Conservation (phyloP, 2,888 invertebrate genomes). For the Metalampra italica region DNA sequence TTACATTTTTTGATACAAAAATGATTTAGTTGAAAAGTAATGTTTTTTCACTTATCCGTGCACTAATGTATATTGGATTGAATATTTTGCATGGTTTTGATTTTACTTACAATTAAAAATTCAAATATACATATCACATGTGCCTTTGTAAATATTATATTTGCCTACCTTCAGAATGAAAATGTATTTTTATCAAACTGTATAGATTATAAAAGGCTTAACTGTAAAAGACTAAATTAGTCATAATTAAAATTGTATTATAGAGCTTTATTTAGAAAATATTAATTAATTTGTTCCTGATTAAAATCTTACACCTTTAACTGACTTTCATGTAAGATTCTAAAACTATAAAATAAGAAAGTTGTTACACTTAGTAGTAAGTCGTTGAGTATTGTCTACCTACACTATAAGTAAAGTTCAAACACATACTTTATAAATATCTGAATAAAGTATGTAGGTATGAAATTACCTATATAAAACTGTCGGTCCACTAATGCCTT, state of each 20-base stretch:
- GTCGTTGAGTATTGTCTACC: constrained; percentile 19
- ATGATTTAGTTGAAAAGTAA: too few species aligned
- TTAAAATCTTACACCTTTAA: constrained; percentile 13
- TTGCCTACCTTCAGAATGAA: too few species aligned
- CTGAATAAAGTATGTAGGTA: too few species aligned
- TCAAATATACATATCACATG: not conserved
- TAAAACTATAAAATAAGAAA: constrained; percentile 6
- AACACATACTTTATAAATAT: too few species aligned
- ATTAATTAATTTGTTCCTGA: constrained; percentile 41
- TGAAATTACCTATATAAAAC: not conserved
- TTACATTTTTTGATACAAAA: too few species aligned
- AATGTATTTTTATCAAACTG: not conserved
- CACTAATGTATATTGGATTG: too few species aligned
- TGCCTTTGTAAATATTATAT: not conserved
- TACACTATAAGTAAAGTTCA: not conserved
- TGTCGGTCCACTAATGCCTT: constrained; percentile 42
- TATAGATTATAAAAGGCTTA: not conserved
- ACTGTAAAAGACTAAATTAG: constrained; percentile 23
- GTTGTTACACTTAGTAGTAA: constrained; percentile 19
- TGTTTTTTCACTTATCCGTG: too few species aligned
- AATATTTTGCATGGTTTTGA: too few species aligned
- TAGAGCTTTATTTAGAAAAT: constrained; percentile 39
- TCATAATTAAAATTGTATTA: constrained; percentile 32
- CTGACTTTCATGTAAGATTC: constrained; percentile 6
- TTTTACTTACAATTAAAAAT: too few species aligned